Base-by-base conservation (phyloP, 2,888 invertebrate genomes). In the Hermodice carunculata region DNA sequence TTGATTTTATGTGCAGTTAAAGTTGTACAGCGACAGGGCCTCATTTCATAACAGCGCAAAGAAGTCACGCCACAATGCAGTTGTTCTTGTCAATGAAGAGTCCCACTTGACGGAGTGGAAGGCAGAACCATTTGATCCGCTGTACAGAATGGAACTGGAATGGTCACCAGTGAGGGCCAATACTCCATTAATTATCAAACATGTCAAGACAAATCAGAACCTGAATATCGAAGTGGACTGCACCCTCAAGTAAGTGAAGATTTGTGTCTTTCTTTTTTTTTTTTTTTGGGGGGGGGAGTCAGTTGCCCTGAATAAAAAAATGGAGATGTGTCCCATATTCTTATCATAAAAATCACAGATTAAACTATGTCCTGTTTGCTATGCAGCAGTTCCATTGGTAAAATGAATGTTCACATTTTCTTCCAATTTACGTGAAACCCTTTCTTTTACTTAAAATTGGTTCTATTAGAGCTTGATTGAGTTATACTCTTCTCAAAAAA, bases 81-180 rank as follows among this genome's bases (percentile, higher is more conserved):
- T 83, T 14, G 69, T 67, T 4, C 76, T 85, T 22, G 81, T 80
- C 11, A 26, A 63, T 11, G 71, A 81, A 44, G 74, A 78, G 3
- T 79, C 78, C 6, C 77, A 78, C 52, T 71, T 81, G 17, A 79
- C 81, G 29, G 78, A 81, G 61, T 86, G 84, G 84, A 75, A 76
- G 56, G 74, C 84, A 17, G 65, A 79, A 17, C 79, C 80, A 62
- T 76, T 75, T 26, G 78, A 86, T 64, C 86, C 85, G 17, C 74
- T 77, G 64, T 66, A 80, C 43, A 71, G 86, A 58, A 64, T 85
- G 67, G 86, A 86, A 62, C 76, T 78, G 66, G 83, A 84, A 67
- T 76, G 76, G 40, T 66, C 76, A 8, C 79, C 78, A 32, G 83
- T 86, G 3, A 78, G 84, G 84, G 83, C 84, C 17, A 84, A 84